phyloP scores from a whole-genome alignment of 1,140 invertebrate species.

The Hypsibius dujardini region DNA sequence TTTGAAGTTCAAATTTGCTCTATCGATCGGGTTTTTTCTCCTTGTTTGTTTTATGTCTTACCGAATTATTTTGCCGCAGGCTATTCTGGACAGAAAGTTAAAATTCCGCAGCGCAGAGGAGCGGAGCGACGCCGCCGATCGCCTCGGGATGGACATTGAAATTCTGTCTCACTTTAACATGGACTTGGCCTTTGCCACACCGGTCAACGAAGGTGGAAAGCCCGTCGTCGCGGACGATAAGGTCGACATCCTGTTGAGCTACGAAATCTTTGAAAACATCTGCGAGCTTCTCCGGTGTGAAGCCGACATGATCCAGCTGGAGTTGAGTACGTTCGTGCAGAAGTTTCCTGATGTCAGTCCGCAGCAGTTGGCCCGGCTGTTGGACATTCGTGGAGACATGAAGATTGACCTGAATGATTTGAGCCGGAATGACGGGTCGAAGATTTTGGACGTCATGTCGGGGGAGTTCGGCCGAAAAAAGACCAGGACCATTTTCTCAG shows the following conservation, averaged over 20 bases:
- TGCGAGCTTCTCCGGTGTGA: neutral
- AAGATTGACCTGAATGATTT: conserved; percentile 13
- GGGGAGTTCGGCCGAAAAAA: neutral
- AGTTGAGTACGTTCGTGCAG: conserved; percentile 14
- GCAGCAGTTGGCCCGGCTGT: conserved; percentile 3
- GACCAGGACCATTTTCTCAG: neutral
- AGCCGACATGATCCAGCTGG: conserved; percentile 14
- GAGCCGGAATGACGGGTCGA: neutral
- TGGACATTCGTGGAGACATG: conserved; percentile 11
- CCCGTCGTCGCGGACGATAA: neutral
- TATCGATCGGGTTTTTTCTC: too few species aligned
- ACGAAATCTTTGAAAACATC: conserved; percentile 7
- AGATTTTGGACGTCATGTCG: conserved; percentile 12
- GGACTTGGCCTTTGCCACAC: neutral
- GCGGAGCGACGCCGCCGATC: neutral
- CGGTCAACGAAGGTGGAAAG: neutral
- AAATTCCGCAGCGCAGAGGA: neutral
- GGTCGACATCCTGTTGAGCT: neutral
- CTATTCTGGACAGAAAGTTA: neutral
- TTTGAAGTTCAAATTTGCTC: too few species aligned
- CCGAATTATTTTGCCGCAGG: neutral
- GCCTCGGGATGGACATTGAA: neutral
- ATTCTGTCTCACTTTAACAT: neutral
- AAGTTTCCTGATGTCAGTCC: conserved; percentile 1
- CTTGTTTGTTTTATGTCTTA: too few species aligned